Base-by-base conservation (phyloP, 2,888 invertebrate species). In the Cheilosia pagana region DNA sequence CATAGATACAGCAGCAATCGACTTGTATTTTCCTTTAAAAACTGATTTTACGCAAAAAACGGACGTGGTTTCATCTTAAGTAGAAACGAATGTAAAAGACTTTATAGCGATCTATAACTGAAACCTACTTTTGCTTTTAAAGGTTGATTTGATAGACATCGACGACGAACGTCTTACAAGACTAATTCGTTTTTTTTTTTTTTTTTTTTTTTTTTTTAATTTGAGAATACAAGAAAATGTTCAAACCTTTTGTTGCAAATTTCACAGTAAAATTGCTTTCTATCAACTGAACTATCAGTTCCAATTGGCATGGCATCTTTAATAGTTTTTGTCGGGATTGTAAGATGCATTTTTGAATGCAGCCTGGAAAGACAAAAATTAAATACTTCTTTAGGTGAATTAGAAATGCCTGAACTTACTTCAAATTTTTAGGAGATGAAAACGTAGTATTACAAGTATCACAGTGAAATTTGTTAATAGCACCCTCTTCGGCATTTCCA, bases 271-370 rank as follows among this genome's bases (percentile, higher is more conserved):
- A 93, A 94, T 63, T 89, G 90, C 79, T 90, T 88, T 60, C 89
- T 89, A 31, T 88, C 89, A 50, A 89, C 89, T 76, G 90, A 90
- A 21, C 88, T 90, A 59, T 90, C 89, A 1, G 90, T 88, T 0
- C 89, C 91, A 25, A 89, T 88, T 0, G 91, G 90, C 57, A 91
- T 85, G 0, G 90, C 91, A 12, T 91, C 90, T 48, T 90, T 89
- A 50, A 91, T 91, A 1, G 90, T 88, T 48, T 90, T 90, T 1
- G 91, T 93, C 90, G 94, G 94, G 5, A 94, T 93, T 3, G 95
- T 95, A 41, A 94, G 94, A 87, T 96, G 96, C 94, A 96, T 96
- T 83, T 95, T 93, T 88, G 94, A 94, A 89, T 96, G 96, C 57
- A 96, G 91, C 87, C 95, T 89, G n/a, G 7, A 48, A 35, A 7